Evolutionary conservation across 2,113 vertebrate genomes (phyloP), one percentile per base, ranked within the genome.

Genomic region (Prolemur simus): DNA sequence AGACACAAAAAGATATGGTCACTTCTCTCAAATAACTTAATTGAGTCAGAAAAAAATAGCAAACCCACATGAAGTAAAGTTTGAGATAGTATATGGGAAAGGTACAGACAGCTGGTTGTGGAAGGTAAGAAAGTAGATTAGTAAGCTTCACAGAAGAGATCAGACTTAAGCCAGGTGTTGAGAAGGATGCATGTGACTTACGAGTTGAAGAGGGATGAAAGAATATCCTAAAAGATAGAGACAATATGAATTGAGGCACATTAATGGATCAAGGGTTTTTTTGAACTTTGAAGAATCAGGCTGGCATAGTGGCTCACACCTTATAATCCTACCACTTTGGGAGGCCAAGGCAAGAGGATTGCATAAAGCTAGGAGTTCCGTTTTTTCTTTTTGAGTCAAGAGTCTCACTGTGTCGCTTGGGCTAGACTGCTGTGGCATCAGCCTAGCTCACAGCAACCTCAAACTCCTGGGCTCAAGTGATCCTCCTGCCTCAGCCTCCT

Each of bases 91-190:
- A 3, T 58, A 3, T 85, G 3, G 29, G 78, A 81, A 60, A 91
- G 58, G 39, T 83, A 68, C 20, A 17, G 29, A 49, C 2, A 17
- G 29, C 2, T 3, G 90, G 68, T 54, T 83, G 14, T 90, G 71
- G 32, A 95, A 94, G 47, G 80, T 88, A 42, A 94, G 60, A 84
- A 83, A 93, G n/a, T 49, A 68, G 25, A 95, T 18, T 52, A 63
- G 14, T 54, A 74, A 49, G 69, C 68, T 82, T 87, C 69, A 82
- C 0, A 69, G 68, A 54, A 74, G 23, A 87, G 37, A 77, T 86
- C 32, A 52, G 21, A 81, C 11, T 87, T 83, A 63, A 96, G 20
- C 18, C 6, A 74, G 27, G 29, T 88, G 4, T 87, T 89, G 54
- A 82, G 42, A 82, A 78, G 63, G 39, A 29, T 87, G 45, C 83